Conservation (phyloP, 2,888 invertebrate genomes). For the Crepidodera aurea region DNA sequence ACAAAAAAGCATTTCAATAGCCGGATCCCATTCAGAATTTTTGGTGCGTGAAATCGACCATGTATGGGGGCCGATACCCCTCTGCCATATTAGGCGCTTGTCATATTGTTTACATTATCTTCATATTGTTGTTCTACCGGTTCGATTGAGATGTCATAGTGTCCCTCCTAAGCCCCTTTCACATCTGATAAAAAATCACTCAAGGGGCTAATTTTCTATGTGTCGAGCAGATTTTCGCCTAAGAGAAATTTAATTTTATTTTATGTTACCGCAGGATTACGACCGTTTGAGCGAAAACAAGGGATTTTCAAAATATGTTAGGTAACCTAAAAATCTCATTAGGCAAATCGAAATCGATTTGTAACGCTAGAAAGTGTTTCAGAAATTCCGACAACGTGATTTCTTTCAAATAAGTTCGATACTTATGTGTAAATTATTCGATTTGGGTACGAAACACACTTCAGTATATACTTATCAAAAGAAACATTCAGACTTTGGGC, state of each 20-base stretch:
- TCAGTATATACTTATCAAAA: too few species aligned
- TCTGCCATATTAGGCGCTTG: conserved; percentile 61
- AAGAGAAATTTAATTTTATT: conserved; percentile 42
- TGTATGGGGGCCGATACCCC: conserved; percentile 48
- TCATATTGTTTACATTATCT: conserved; percentile 63
- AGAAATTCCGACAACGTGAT: too few species aligned
- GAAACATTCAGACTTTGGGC: too few species aligned
- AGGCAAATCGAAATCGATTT: too few species aligned
- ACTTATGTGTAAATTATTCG: too few species aligned
- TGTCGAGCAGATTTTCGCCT: conserved; percentile 35
- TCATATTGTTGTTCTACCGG: conserved; percentile 54
- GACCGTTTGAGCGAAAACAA: not conserved
- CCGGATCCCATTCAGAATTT: conserved; percentile 47
- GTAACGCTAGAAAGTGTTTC: too few species aligned
- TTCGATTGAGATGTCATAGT: conserved; percentile 55
- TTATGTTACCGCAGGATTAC: conserved; percentile 36
- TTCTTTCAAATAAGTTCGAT: too few species aligned
- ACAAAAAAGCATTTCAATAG: conserved; percentile 49
- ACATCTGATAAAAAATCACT: conserved; percentile 45
- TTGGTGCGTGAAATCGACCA: conserved; percentile 54
- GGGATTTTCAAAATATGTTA: not conserved
- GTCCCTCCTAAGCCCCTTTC: conserved; percentile 42
- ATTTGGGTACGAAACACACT: too few species aligned
- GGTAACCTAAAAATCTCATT: not conserved
- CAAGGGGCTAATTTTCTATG: conserved; percentile 42